Conservation (phyloP, 2,113 vertebrate species). For the Limanda limanda region DNA sequence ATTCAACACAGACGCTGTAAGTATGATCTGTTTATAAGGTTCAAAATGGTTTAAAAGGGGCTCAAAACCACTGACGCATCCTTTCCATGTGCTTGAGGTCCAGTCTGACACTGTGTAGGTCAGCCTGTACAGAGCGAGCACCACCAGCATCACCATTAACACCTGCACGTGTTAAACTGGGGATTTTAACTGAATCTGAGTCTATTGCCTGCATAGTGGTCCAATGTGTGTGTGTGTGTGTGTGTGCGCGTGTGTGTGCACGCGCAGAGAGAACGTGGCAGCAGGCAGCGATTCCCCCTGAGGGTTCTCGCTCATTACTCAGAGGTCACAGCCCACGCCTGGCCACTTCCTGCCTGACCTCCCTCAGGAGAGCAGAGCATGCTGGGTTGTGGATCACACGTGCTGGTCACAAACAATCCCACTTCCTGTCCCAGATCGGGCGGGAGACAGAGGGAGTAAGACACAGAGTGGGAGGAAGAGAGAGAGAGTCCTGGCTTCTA, state of each 20-base stretch:
- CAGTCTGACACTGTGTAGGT: too few relatives aligned
- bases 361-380: constrained; percentile 70
- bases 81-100: not conserved
- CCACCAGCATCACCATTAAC: not conserved
- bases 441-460: constrained; percentile 16
- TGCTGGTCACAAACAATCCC: constrained; percentile 77
- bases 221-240: not conserved
- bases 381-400: constrained; percentile 76
- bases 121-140: not conserved
- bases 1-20: too few relatives aligned
- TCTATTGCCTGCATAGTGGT: not conserved
- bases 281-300: constrained; percentile 53
- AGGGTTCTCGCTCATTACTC: constrained; percentile 74
- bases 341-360: constrained; percentile 79
- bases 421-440: constrained; percentile 70
- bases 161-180: not conserved
- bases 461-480: not conserved
- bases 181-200: constrained; percentile 4
- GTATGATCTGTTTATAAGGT: too few relatives aligned
- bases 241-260: not conserved
- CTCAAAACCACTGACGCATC: too few relatives aligned
- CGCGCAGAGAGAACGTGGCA: constrained; percentile 51
- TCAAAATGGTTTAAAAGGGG: too few relatives aligned
- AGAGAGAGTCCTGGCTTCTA: constrained; percentile 67
- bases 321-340: constrained; percentile 79